A percentile compares a stretch with the other conserved stretches of the same genome.
Conservation (phyloP, 2,797 vertebrate genomes). For the Hypotaenidia philippensis region DNA sequence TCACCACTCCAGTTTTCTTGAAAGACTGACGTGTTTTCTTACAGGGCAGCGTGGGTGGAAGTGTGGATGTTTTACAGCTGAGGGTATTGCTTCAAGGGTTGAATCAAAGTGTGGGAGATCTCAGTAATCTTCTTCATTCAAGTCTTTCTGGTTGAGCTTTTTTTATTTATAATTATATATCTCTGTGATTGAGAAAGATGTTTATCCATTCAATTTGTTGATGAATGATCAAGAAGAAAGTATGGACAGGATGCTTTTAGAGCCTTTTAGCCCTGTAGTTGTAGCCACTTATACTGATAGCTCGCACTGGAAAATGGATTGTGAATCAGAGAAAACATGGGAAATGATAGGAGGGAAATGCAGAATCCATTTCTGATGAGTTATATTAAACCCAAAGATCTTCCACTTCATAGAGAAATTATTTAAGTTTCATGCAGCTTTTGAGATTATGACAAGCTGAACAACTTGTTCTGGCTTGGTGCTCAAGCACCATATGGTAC, state of each 20-base stretch:
- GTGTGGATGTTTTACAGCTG: not conserved
- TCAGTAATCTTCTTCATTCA: constrained; percentile 31
- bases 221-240: constrained; percentile 46
- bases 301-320: constrained; percentile 5
- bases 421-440: constrained; percentile 77
- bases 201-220: constrained; percentile 13
- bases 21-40: not conserved
- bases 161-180: constrained; percentile 51
- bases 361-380: constrained; percentile 56
- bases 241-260: constrained; percentile 41
- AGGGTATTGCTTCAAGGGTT: not conserved
- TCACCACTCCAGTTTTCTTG: not conserved
- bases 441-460: constrained; percentile 73
- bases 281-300: constrained; percentile 45
- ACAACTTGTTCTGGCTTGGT: constrained; percentile 75
- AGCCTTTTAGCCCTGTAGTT: constrained; percentile 28
- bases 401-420: constrained; percentile 76
- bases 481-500: constrained; percentile 70
- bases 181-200: constrained; percentile 41
- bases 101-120: constrained; percentile 9
- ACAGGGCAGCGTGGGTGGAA: not conserved
- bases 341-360: constrained; percentile 45
- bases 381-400: constrained; percentile 68
- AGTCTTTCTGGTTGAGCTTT: constrained; percentile 13
- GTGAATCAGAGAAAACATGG: constrained; percentile 27